Evolutionary conservation across 2,797 vertebrate genomes (phyloP), one percentile per base, ranked within the genome.

Genomic region (Setipinna tenuifilis): DNA sequence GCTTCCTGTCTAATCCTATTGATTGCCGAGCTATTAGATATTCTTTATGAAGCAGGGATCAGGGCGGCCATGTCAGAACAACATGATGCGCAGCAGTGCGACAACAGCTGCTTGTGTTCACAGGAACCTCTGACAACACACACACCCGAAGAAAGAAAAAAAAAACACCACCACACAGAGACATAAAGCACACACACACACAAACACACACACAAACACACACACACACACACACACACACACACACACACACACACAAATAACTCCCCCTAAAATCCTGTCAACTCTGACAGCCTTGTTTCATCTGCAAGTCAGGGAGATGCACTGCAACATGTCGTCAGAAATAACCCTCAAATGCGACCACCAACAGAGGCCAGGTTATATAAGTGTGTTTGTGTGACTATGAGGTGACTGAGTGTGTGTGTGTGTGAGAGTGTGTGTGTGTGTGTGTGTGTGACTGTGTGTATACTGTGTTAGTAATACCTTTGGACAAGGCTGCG

Each of bases 281-380:
- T 16, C 44, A 57, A 62, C 50, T 19, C 54, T 78, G 2, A 78
- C 71, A 78, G 19, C 35, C 71, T 44, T 78, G 71, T 44, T 78
- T 78, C 71, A 44, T 19, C 31, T 65, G 62, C 62, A 35, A 17
- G 12, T 71, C 28, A 71, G 65, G 62, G n/a, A 65, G 62, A 71
- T 4, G 35, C 21, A 16, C 71, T 83, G 84, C 61, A 87, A 81
- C 83, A 35, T 78, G 58, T 87, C 83, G 80, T 23, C 50, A 75
- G 75, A 85, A 87, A 89, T 87, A 90, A 86, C 84, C 82, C 61
- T 81, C 82, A 91, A 78, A 83, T 41, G 86, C 75, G 86, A 87
- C 62, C 85, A 62, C 83, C 59, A 85, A 82, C 68, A 11, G 82
- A 83, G 83, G 46, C 46, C 28, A 82, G 57, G 82, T 90, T 89